Percentiles rank a stretch among this genome's conserved stretches.
phyloP scores from a whole-genome alignment of 2,888 invertebrate species.

The Microdon myrmicae region DNA sequence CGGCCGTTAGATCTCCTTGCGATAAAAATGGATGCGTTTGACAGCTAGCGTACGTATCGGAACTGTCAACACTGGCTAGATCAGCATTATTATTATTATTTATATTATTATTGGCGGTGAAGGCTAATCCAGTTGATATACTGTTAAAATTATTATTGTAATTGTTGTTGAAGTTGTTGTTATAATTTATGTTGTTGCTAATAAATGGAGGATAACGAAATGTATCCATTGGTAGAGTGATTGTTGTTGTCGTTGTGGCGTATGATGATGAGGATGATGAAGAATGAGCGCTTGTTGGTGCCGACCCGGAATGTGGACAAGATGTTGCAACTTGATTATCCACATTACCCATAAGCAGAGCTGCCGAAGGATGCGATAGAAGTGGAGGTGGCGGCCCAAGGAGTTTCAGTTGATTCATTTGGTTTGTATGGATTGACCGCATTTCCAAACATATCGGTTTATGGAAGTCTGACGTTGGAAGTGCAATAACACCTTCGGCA shows the following conservation, averaged over 20 bases:
- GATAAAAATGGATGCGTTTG: slow-evolving; percentile 94
- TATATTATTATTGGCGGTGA: slow-evolving; percentile 58
- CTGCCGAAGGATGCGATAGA: slow-evolving; percentile 49
- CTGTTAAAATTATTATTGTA: slow-evolving; percentile 64
- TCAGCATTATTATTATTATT: slow-evolving; percentile 68
- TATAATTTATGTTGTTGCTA: slow-evolving; percentile 55
- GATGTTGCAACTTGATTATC: slow-evolving; percentile 35
- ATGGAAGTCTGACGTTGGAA: slow-evolving; percentile 85
- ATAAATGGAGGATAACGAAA: slow-evolving; percentile 60
- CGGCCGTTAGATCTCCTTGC: slow-evolving; percentile 78
- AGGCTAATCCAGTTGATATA: slow-evolving; percentile 56
- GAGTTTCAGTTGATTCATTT: slow-evolving; percentile 57
- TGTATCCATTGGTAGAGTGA: slow-evolving; percentile 64
- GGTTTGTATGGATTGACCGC: slow-evolving; percentile 69
- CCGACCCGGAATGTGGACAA: slow-evolving; percentile 39
- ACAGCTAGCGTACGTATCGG: slow-evolving; percentile 96
- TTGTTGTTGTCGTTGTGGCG: slow-evolving; percentile 64
- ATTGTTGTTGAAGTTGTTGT: slow-evolving; percentile 62
- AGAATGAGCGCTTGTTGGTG: slow-evolving; percentile 53
- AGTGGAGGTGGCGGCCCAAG: slow-evolving; percentile 54
- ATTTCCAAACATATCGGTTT: slow-evolving; percentile 85
- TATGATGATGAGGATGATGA: slow-evolving; percentile 64
- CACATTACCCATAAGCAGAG: slow-evolving; percentile 43
- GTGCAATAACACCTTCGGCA: slow-evolving; percentile 88
- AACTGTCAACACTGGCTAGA: slow-evolving; percentile 76